These are phyloP conservation scores for Drosophila melanosoma DNA, from an alignment of 2,888 invertebrate genomes.

Conservation along the genomic window DNA sequence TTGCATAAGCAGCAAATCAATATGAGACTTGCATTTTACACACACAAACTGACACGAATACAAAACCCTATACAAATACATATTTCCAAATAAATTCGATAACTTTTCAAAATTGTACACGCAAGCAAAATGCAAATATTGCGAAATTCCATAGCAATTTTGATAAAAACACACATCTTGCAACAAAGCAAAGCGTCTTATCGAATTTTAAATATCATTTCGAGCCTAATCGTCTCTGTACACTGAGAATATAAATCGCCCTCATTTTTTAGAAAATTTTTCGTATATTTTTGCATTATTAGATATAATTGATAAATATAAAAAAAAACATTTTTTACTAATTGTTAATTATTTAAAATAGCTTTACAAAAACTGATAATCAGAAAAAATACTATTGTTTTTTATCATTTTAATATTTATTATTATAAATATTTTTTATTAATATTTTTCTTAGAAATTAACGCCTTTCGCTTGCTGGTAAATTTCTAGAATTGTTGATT, in stretches of 20 bases:
- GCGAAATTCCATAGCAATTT: conserved; percentile 59
- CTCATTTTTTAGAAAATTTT: background rate
- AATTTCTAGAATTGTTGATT: background rate
- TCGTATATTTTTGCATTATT: too few relatives aligned
- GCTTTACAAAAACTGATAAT: too few relatives aligned
- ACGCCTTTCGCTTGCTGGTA: background rate
- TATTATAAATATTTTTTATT: too few relatives aligned
- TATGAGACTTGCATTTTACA: conserved; percentile 27
- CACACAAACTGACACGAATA: conserved; percentile 7
- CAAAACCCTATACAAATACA: conserved; percentile 42
- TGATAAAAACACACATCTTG: conserved; percentile 19
- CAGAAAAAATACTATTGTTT: too few relatives aligned
- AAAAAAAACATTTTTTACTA: background rate
- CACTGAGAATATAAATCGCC: background rate
- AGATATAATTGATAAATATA: too few relatives aligned
- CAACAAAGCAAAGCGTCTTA: conserved; percentile 12
- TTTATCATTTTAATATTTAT: background rate
- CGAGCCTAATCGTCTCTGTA: conserved; percentile 22
- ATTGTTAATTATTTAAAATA: too few relatives aligned
- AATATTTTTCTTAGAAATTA: background rate
- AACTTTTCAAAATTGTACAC: conserved; percentile 50
- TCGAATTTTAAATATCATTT: conserved; percentile 52
- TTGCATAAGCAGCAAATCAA: conserved; percentile 52
- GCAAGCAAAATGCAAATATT: conserved; percentile 39
- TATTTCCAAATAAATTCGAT: conserved; percentile 61